Base-by-base conservation (phyloP, 2,888 invertebrate genomes). In the Mimumesa dahlbomi region DNA sequence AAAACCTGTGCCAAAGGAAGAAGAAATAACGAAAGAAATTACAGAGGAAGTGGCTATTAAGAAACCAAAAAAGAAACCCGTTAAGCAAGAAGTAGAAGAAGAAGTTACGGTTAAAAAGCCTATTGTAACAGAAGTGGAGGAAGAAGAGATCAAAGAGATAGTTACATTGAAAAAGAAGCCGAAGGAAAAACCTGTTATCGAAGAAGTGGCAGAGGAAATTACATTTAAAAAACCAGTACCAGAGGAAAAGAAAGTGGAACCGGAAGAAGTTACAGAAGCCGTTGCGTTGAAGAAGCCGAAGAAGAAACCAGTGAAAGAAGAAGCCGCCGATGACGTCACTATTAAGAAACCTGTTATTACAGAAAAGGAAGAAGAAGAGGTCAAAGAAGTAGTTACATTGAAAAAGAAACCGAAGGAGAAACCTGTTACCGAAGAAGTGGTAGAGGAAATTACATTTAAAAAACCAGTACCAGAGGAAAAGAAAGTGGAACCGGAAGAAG, bases 261-360 rank as follows among this genome's bases (percentile, higher is more conserved):
- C 31, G 13, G 80, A 85, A 50, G 85, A 86, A 53, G 54, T 81
- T 40, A 74, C 54, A 49, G 62, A 67, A 59, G 78, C 75, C 25
- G 63, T 77, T 62, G 79, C 57, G 22, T 76, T 61, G 61, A 84
- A 66, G 81, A 79, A 66, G 19, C 66, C 78, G 22, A 79, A 42
- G 71, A 77, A 81, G 46, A 77, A 82, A 53, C 72, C 77, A 0
- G 59, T 77, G 0, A 50, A 56, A 6, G 87, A 88, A 59, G 89
- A 91, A 72, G 89, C 89, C 50, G 87, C 86, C 2, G 91, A 91
- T 69, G 91, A 92, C 74, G 79, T 91, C 25, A 84, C 90, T 57
- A 75, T 86, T 77, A 81, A 90, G 85, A 88, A 87, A 87, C 73
- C 81, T n/a, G 67, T 79, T 58, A 45, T 46, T 18, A 73, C 52